phyloP scores from a whole-genome alignment of 2,888 invertebrate genomes.

The Corbicula japonica region DNA sequence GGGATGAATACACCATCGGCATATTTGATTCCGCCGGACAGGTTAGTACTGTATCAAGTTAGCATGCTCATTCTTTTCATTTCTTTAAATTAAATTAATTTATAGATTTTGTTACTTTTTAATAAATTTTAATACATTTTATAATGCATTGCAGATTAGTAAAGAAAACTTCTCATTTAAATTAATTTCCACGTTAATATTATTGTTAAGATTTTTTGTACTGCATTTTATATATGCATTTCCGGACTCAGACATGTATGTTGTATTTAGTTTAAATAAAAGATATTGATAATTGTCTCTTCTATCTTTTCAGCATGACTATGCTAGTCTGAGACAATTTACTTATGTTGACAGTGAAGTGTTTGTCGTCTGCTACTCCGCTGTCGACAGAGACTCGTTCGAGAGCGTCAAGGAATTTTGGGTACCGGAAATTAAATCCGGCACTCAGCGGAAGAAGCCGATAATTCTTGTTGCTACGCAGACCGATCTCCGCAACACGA shows the following conservation, averaged over 20 bases:
- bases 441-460: slow-evolving; percentile 73
- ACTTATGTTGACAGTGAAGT: slow-evolving; percentile 80
- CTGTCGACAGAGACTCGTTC: slow-evolving; percentile 77
- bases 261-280: slow-evolving; percentile 18
- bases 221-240: too few relatives aligned
- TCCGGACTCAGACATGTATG: too few relatives aligned
- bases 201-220: too few relatives aligned
- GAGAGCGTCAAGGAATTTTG: slow-evolving; percentile 74
- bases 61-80: too few relatives aligned
- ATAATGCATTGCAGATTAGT: too few relatives aligned
- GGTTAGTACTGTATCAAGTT: slow-evolving; percentile 50
- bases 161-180: too few relatives aligned
- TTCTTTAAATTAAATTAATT: too few relatives aligned
- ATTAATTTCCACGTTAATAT: too few relatives aligned
- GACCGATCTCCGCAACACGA: slow-evolving; percentile 73
- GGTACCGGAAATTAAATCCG: slow-evolving; percentile 77
- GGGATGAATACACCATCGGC: slow-evolving; percentile 77
- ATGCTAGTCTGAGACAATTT: slow-evolving; percentile 74
- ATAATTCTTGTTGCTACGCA: slow-evolving; percentile 79
- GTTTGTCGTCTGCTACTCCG: slow-evolving; percentile 78
- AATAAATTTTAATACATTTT: too few relatives aligned
- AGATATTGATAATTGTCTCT: slow-evolving; percentile 3
- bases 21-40: slow-evolving; percentile 80
- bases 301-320: slow-evolving; percentile 80
- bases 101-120: too few relatives aligned